Conservation (phyloP, 2,797 vertebrate species). For the Chaenodraco wilsoni region DNA sequence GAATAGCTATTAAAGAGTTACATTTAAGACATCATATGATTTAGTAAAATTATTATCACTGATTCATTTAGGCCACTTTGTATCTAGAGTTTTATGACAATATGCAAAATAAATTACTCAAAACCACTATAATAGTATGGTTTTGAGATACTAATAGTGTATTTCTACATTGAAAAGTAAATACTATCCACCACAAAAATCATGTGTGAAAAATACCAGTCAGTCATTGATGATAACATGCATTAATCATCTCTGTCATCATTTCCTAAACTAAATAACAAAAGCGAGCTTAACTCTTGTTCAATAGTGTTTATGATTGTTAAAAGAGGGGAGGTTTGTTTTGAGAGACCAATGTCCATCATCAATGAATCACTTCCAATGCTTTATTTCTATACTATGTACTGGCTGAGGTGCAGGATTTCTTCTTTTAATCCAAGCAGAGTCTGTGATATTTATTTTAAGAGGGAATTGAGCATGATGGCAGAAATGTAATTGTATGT, state of each 20-base stretch:
- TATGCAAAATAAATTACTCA: too few relatives aligned
- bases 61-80: too few relatives aligned
- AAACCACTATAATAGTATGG: too few relatives aligned
- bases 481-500: not conserved
- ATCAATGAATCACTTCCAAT: constrained; percentile 38
- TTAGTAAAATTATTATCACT: too few relatives aligned
- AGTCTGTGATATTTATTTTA: not conserved
- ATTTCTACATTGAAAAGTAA: too few relatives aligned
- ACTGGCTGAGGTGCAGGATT: not conserved
- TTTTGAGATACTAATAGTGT: too few relatives aligned
- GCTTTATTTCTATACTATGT: not conserved
- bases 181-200: not conserved
- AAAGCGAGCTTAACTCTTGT: constrained; percentile 4
- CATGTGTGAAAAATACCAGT: not conserved
- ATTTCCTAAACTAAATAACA: constrained; percentile 26
- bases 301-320: constrained; percentile 29
- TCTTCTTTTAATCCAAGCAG: not conserved
- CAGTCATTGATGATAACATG: constrained; percentile 12
- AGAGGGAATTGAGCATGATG: not conserved
- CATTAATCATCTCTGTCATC: constrained; percentile 27
- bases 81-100: too few relatives aligned
- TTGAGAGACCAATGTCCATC: constrained; percentile 16
- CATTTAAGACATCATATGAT: too few relatives aligned
- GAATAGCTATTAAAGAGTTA: too few relatives aligned
- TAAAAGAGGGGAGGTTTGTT: constrained; percentile 36